Conservation (phyloP, 1,140 invertebrate genomes). For the Centruroides vittatus region DNA sequence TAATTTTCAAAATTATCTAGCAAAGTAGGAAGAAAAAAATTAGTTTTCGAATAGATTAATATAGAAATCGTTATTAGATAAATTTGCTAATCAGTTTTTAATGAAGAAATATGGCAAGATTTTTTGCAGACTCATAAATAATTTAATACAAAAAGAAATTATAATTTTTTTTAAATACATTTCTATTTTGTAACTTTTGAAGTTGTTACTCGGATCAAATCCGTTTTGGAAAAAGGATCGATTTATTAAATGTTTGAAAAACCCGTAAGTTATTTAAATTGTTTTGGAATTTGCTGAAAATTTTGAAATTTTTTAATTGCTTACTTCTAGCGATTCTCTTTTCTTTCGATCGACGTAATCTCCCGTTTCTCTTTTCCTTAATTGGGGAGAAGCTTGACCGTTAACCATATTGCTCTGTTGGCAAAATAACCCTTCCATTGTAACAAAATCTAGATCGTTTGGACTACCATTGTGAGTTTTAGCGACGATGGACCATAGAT, state of each 20-base stretch:
- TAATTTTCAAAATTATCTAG: no score
- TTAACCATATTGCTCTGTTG: conserved; percentile 42
- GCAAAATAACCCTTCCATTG: conserved; percentile 84
- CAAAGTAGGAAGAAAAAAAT: background rate
- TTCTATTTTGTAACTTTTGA: no score
- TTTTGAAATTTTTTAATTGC: background rate
- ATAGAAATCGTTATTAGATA: background rate
- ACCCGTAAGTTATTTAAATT: no score
- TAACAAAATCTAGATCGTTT: conserved; percentile 69
- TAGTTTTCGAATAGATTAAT: background rate
- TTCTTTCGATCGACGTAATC: conserved; percentile 15
- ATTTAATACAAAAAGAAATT: background rate
- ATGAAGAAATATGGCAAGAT: background rate
- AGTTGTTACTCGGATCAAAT: no score
- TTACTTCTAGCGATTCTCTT: conserved; percentile 14
- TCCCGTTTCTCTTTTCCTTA: background rate
- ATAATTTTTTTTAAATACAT: background rate
- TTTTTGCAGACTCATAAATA: background rate
- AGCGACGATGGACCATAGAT: conserved; percentile 83
- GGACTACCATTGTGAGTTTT: conserved; percentile 62
- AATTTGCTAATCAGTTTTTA: background rate
- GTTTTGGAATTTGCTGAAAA: no score
- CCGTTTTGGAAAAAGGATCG: no score
- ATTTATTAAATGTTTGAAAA: no score
- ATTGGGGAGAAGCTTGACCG: conserved; percentile 1